Percentiles rank a stretch among this genome's conserved stretches.
Conservation (phyloP, 2,888 invertebrate species). For the Cordilura impudica region DNA sequence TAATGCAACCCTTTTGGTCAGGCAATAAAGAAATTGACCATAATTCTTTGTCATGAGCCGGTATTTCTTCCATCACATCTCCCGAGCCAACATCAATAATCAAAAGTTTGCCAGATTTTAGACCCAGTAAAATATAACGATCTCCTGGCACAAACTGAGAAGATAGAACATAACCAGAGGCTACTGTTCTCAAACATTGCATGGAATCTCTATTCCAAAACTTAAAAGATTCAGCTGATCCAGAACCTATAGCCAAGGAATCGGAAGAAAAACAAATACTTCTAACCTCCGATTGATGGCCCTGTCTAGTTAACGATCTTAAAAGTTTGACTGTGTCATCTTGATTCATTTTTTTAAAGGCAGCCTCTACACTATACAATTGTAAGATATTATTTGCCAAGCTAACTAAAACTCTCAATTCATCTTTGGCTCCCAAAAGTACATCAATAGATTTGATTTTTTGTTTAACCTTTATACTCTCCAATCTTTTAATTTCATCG, state of each 20-base stretch:
- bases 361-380: constrained; percentile 80
- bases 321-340: constrained; percentile 78
- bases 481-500: constrained; percentile 86
- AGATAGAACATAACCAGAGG: constrained; percentile 82
- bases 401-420: constrained; percentile 83
- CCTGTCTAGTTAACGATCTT: constrained; percentile 84
- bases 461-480: constrained; percentile 82
- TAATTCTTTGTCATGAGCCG: constrained; percentile 89
- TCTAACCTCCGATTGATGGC: constrained; percentile 94
- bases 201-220: constrained; percentile 91
- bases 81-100: constrained; percentile 92
- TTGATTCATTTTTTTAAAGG: constrained; percentile 76
- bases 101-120: constrained; percentile 89
- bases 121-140: constrained; percentile 91
- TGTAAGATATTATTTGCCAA: constrained; percentile 88
- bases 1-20: constrained; percentile 89
- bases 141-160: constrained; percentile 92
- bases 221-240: constrained; percentile 92
- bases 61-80: constrained; percentile 87
- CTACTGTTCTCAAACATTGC: constrained; percentile 85
- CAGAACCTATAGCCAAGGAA: constrained; percentile 91
- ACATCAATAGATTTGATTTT: constrained; percentile 86
- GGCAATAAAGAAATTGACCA: constrained; percentile 88
- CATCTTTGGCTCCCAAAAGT: constrained; percentile 84
- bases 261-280: constrained; percentile 94